These are phyloP conservation scores for Anhinga anhinga DNA, from an alignment of 2,113 vertebrate genomes.

Conservation along the genomic window DNA sequence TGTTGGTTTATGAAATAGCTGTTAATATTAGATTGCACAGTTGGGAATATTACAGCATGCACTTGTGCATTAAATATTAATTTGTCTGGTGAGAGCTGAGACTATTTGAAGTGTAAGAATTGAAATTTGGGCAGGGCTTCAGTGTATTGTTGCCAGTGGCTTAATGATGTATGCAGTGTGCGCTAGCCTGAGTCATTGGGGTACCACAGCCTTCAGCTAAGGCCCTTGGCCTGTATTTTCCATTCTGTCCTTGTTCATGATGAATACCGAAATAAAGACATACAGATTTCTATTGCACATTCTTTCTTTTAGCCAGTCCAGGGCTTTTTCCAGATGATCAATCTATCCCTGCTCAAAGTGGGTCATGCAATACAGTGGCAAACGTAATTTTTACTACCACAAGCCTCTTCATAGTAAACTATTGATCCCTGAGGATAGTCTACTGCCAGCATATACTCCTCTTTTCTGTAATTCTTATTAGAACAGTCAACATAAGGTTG, in stretches of 20 bases:
- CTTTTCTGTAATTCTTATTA: neutral
- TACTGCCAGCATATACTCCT: neutral
- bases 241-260: neutral
- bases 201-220: neutral
- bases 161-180: constrained; percentile 4
- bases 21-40: constrained; percentile 55
- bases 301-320: neutral
- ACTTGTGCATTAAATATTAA: constrained; percentile 68
- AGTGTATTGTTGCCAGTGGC: neutral
- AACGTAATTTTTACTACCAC: neutral
- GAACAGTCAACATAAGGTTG: neutral
- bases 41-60: constrained; percentile 47
- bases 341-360: neutral
- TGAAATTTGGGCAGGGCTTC: constrained; percentile 56
- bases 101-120: constrained; percentile 61
- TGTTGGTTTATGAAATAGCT: constrained; percentile 72
- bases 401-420: neutral
- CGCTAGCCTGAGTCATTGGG: neutral
- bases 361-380: neutral
- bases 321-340: neutral
- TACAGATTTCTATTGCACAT: neutral
- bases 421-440: neutral
- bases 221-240: neutral
- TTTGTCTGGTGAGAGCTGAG: constrained; percentile 64
- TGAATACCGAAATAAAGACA: neutral